Evolutionary conservation across 2,797 vertebrate species (phyloP), one percentile per base, ranked within the genome.

Genomic region (Vultur gryphus): DNA sequence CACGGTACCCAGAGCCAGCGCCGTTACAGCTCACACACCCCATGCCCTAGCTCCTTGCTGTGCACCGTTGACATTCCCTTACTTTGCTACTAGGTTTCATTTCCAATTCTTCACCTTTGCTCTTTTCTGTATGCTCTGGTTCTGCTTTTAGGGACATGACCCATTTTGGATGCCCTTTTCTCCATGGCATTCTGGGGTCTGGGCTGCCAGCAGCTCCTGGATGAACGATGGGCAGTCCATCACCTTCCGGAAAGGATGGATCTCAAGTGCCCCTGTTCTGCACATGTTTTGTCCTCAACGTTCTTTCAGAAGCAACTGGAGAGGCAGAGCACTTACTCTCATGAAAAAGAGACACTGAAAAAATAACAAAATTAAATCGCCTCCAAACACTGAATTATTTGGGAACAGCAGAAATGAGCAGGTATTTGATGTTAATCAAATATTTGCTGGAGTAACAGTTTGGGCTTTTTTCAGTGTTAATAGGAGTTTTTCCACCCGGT

Each of bases 401-500:
- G 13, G 39, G 29, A 65, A 71, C 10, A 88, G 29, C 44, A 88
- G 58, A 78, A 87, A 94, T 5, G 13, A 90, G 29, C 25, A 64
- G 33, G 35, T 31, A 57, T 44, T 90, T 31, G 7, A n/a, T 33
- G 48, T 11, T 55, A 52, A 35, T 48, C 28, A 71, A 61, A 41
- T 67, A 26, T 64, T 61, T 90, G 29, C 26, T 77, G 44, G 15
- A 84, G 25, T 25, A 65, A 64, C 1, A 6, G 7, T 26, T n/a
- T 61, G 65, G 59, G 23, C 7, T 89, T 61, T 46, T 20, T 33
- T 83, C 37, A 55, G 49, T 17, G 10, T 43, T 41, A 48, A 41
- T 0, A 14, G 28, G 31, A 70, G 9, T 7, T 80, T 70, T 82
- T 66, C 58, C 41, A 79, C 43, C 24, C 0, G 0, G 3, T 17